phyloP scores from a whole-genome alignment of 2,113 vertebrate species.

The Hippocampus zosterae region DNA sequence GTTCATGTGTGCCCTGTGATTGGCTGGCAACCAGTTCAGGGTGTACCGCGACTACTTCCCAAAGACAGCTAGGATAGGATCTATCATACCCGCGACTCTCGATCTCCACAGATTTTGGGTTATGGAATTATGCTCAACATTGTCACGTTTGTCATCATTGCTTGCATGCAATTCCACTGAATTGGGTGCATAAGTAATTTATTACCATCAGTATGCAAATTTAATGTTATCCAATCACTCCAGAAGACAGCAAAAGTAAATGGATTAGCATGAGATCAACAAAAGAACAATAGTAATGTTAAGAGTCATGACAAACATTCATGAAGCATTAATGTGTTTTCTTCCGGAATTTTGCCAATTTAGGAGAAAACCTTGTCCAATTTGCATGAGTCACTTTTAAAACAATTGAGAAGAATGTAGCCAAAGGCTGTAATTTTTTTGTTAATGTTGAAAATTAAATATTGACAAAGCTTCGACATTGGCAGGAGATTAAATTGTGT shows the following conservation, averaged over 20 bases:
- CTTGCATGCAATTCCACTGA: background rate
- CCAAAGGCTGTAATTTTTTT: conserved; percentile 61
- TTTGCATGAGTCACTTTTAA: conserved; percentile 8
- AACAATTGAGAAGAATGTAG: conserved; percentile 55
- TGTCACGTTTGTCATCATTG: background rate
- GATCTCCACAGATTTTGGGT: background rate
- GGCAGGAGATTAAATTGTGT: conserved; percentile 68
- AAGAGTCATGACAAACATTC: conserved; percentile 19
- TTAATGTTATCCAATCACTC: conserved; percentile 47
- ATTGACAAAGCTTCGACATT: conserved; percentile 67
- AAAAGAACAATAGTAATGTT: conserved; percentile 27
- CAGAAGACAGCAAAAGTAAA: conserved; percentile 28
- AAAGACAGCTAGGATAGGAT: too few species aligned
- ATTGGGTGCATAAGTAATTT: background rate
- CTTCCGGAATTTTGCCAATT: conserved; percentile 1
- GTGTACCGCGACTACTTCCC: too few species aligned
- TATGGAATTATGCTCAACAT: background rate
- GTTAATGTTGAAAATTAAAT: conserved; percentile 69
- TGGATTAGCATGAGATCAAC: conserved; percentile 33
- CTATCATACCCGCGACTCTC: too few species aligned
- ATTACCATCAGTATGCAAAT: too few species aligned
- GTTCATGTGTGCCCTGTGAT: too few species aligned
- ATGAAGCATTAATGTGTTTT: conserved; percentile 2
- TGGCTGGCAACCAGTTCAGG: too few species aligned
- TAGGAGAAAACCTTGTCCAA: conserved; percentile 2